Evolutionary conservation across 1,140 invertebrate genomes (phyloP).

Genomic region (Cherax quadricarinatus): DNA sequence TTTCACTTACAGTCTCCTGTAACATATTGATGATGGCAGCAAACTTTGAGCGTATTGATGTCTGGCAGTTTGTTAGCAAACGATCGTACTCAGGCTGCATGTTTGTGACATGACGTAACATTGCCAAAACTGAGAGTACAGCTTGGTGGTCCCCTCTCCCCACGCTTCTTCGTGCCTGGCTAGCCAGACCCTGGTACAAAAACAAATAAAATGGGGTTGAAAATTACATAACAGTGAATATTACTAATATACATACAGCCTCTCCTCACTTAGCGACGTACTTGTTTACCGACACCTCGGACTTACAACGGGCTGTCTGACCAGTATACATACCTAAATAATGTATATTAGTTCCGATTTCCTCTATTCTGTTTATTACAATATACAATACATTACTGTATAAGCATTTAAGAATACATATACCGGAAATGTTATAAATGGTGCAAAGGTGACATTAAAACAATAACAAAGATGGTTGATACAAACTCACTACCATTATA

Average conservation of each 20-base stretch:
- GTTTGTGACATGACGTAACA: slow-evolving; percentile 87
- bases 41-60: slow-evolving; percentile 84
- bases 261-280: no score
- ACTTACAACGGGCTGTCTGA: no score
- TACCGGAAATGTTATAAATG: no score
- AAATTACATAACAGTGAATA: slow-evolving; percentile 24
- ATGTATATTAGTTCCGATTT: no score
- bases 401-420: no score
- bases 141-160: slow-evolving; percentile 88
- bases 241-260: not conserved
- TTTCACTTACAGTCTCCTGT: slow-evolving; percentile 83
- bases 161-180: slow-evolving; percentile 87
- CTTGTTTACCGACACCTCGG: no score
- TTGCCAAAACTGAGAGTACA: slow-evolving; percentile 90
- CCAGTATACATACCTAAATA: no score
- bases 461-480: no score
- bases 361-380: no score
- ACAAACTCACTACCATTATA: no score
- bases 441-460: no score
- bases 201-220: slow-evolving; percentile 62
- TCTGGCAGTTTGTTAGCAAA: slow-evolving; percentile 85
- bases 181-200: slow-evolving; percentile 83
- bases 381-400: no score
- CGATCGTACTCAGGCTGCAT: slow-evolving; percentile 91
- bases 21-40: slow-evolving; percentile 85